Evolutionary conservation across 2,113 vertebrate species (phyloP), one percentile per base, ranked within the genome.

Genomic region (Budorcas taxicolor): DNA sequence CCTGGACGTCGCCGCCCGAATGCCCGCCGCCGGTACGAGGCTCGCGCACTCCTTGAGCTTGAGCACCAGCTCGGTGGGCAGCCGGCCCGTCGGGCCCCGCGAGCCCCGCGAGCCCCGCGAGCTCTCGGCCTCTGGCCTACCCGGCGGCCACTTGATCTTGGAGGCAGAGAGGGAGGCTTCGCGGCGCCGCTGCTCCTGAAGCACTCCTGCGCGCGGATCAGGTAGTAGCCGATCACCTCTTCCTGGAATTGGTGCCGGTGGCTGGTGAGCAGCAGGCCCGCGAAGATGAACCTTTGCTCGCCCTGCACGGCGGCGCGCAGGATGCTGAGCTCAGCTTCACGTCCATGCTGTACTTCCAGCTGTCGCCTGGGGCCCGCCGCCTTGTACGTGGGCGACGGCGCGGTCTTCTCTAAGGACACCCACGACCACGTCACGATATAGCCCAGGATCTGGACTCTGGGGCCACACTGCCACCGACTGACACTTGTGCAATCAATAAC

Each of bases 301-400:
- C 99, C 99, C 97, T 99, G 99, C 99, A 99, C 99, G 98, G 99
- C 99, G 43, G 99, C 99, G 94, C 99, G 99, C 98, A 99, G 98
- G 98, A 99, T 99, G 98, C 99, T 99, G 96, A 99, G 98, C 99
- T 99, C 94, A 99, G 99, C 99, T 99, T 99, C 96, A 99, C 99
- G 23, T 99, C 99, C 0, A 99, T 99, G 99, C 99, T 99, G 98
- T 99, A 99, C 97, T 99, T 99, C 99, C 99, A 99, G 12, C 99
- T 99, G 95, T 99, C 99, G 55, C 99, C 93, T 62, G 99, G 50
- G 97, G 98, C 96, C 99, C 99, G 10, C 97, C 87, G 99, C 99
- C 97, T 99, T 99, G 97, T 99, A 99, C 0, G 99, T 99, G 0
- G 99, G 99, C 21, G 99, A 99, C 1, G 99, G 99, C 93, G 99